Evolutionary conservation across 2,888 invertebrate species (phyloP).

Genomic region (Tigriopus californicus): DNA sequence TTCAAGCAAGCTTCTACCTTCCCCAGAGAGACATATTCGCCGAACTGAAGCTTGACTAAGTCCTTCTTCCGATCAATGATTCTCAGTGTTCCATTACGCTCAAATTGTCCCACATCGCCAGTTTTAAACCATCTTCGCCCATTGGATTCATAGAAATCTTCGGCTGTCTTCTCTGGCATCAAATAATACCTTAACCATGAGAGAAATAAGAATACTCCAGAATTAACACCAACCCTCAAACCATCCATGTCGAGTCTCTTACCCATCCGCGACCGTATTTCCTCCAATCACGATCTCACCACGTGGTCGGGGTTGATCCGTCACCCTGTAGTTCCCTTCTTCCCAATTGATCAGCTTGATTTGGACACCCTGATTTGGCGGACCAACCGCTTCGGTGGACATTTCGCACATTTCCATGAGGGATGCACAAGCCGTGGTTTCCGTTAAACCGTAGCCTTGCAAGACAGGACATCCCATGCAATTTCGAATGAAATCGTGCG

Average conservation of each 20-base stretch:
- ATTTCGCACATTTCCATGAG: slow-evolving; percentile 36
- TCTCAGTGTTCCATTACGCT: slow-evolving; percentile 76
- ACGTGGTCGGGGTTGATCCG: slow-evolving; percentile 64
- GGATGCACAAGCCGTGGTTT: slow-evolving; percentile 76
- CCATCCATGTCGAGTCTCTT: background rate
- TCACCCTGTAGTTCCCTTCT: slow-evolving; percentile 73
- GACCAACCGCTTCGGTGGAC: slow-evolving; percentile 66
- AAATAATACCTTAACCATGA: slow-evolving; percentile 4
- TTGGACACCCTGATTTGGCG: slow-evolving; percentile 63
- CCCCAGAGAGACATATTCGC: slow-evolving; percentile 92
- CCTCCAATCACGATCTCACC: slow-evolving; percentile 56
- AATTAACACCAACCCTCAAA: too few species aligned
- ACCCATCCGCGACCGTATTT: background rate
- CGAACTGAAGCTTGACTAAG: slow-evolving; percentile 88
- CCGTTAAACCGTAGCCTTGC: slow-evolving; percentile 91
- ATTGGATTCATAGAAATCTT: slow-evolving; percentile 62
- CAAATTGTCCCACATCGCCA: slow-evolving; percentile 91
- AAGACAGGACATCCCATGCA: slow-evolving; percentile 76
- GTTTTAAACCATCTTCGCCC: slow-evolving; percentile 82
- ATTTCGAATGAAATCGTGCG: slow-evolving; percentile 76
- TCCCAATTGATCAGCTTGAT: slow-evolving; percentile 77
- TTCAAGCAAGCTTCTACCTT: slow-evolving; percentile 21
- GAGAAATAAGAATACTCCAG: background rate
- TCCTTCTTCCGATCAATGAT: slow-evolving; percentile 97
- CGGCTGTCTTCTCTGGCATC: slow-evolving; percentile 70